Evolutionary conservation across 2,797 vertebrate species (phyloP), one percentile per base, ranked within the genome.

Genomic region (Benthosema pterotum): DNA sequence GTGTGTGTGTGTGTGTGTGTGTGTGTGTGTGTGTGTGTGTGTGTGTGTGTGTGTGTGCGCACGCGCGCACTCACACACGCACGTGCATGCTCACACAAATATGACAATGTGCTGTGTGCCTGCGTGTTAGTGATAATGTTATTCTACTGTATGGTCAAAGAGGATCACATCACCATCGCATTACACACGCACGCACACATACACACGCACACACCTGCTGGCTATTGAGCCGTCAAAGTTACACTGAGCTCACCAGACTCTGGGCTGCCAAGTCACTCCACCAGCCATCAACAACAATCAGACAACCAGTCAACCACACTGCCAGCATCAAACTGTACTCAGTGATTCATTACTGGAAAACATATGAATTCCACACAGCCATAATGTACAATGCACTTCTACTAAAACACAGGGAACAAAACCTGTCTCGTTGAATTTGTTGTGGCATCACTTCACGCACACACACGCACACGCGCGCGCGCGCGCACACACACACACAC

Each of bases 131-230:
- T 82, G 76, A 88, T 90, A 74, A 87, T 76, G 66, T 79, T 77
- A 69, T 72, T 75, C 59, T 60, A 72, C 67, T 82, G 77, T 86
- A 78, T 83, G 74, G 87, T 88, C 88, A 87, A 88, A 92, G 83
- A 84, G 85, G 85, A 92, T 92, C 80, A 89, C 78, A 88, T 92
- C 86, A 86, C 52, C 55, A 78, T 75, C 65, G 32, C 65, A 78
- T 75, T 83, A 17, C 45, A 45, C 55, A 57, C 55, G n/a, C 42
- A 46, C 42, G 52, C 16, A 67, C 49, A 55, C 60, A 69, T 61
- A 68, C 72, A 71, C 45, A 68, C 46, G 62, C 46, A 59, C 57
- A 52, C 16, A 50, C 22, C 22, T 15, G 28, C 54, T 42, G 54
- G 12, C 56, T 70, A 73, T 4, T 63, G 56, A 79, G 77, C 62